Evolutionary conservation across 1,140 invertebrate genomes (phyloP).

Genomic region (Bactericera cockerelli): DNA sequence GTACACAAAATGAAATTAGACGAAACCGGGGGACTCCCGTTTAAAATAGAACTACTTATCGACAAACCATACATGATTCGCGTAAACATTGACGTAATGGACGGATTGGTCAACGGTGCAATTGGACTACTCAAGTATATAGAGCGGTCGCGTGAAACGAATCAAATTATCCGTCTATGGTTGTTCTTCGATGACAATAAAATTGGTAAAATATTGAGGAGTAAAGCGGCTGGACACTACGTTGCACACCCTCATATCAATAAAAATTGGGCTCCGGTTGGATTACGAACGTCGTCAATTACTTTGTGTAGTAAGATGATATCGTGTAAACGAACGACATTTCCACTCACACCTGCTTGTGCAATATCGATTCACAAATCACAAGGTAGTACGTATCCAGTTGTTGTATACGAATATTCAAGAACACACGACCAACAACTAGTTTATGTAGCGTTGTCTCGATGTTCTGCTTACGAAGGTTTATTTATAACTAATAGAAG

Average conservation of each 20-base stretch:
- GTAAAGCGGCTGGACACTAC: constrained; percentile 17
- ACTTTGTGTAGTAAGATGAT: constrained; percentile 9
- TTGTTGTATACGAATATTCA: constrained; percentile 26
- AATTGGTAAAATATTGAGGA: constrained; percentile 17
- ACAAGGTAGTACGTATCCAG: constrained; percentile 25
- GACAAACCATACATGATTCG: constrained; percentile 26
- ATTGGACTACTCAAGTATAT: constrained; percentile 25
- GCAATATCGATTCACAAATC: constrained; percentile 26
- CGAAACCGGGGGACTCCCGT: constrained; percentile 27
- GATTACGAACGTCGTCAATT: constrained; percentile 21
- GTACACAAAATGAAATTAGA: constrained; percentile 25
- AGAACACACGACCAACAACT: constrained; percentile 22
- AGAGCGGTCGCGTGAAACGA: constrained; percentile 21
- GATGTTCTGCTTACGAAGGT: constrained; percentile 23
- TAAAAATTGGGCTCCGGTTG: constrained; percentile 17
- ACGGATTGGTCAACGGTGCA: constrained; percentile 28
- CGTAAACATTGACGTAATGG: constrained; percentile 27
- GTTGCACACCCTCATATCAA: constrained; percentile 14
- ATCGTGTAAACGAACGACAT: constrained; percentile 19
- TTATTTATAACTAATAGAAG: constrained; percentile 21
- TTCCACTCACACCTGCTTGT: constrained; percentile 22
- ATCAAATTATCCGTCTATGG: constrained; percentile 18
- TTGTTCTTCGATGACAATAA: constrained; percentile 18
- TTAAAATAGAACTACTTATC: constrained; percentile 25
- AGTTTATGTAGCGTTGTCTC: constrained; percentile 26